phyloP scores from a whole-genome alignment of 2,888 invertebrate genomes.

The Miltochrista miniata region DNA sequence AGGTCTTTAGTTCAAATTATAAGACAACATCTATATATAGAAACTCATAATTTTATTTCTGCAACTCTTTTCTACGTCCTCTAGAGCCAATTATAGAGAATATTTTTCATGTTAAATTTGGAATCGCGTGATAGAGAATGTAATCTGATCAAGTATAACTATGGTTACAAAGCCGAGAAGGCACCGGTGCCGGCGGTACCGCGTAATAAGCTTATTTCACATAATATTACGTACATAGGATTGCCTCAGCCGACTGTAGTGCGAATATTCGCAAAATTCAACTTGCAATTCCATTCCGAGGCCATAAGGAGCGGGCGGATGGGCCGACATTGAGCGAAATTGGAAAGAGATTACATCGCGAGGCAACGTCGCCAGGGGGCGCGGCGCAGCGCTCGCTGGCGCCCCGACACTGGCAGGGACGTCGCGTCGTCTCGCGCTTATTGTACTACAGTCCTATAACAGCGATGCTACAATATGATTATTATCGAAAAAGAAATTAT shows the following conservation, averaged over 20 bases:
- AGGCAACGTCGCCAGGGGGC: slow-evolving; percentile 22
- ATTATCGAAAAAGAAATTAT: too few species aligned
- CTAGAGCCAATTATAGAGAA: too few species aligned
- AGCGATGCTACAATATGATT: too few species aligned
- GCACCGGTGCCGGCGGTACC: background rate
- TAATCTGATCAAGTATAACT: too few species aligned
- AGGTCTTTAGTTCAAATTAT: too few species aligned
- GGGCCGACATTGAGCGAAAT: slow-evolving; percentile 29
- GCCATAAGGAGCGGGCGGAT: slow-evolving; percentile 30
- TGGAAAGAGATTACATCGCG: slow-evolving; percentile 40
- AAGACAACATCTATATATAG: too few species aligned
- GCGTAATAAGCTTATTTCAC: background rate
- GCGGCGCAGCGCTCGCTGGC: slow-evolving; percentile 1
- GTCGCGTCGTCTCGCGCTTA: background rate
- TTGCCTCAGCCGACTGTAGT: slow-evolving; percentile 5
- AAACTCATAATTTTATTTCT: too few species aligned
- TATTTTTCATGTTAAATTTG: too few species aligned
- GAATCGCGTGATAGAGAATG: too few species aligned
- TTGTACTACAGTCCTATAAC: background rate
- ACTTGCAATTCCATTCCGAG: slow-evolving; percentile 30
- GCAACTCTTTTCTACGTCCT: too few species aligned
- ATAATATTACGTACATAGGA: background rate
- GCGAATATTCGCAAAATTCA: slow-evolving; percentile 9
- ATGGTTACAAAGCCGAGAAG: too few species aligned
- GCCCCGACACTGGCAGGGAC: background rate